Percentiles rank a stretch among this genome's conserved stretches.
Conservation (phyloP, 2,888 invertebrate genomes). For the Neria commutata region DNA sequence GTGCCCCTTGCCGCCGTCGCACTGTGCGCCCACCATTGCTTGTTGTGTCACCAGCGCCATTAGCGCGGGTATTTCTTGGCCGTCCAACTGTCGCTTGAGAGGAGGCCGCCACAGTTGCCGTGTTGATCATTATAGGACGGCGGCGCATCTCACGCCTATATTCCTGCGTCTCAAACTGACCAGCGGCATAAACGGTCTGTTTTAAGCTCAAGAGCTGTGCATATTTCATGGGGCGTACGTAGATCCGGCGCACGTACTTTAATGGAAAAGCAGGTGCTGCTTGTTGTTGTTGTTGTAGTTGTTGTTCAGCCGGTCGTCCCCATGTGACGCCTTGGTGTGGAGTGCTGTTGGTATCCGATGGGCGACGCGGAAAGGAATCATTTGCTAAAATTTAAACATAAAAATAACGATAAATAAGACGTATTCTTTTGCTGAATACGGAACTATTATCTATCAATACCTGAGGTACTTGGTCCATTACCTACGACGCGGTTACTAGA, state of each 20-base stretch:
- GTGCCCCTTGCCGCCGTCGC: slow-evolving; percentile 39
- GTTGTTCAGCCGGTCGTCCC: slow-evolving; percentile 36
- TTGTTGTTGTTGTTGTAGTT: slow-evolving; percentile 25
- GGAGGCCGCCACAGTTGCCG: slow-evolving; percentile 62
- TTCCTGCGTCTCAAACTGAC: slow-evolving; percentile 67
- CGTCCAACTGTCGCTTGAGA: slow-evolving; percentile 47
- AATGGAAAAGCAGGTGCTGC: slow-evolving; percentile 49
- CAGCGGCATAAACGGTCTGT: slow-evolving; percentile 57
- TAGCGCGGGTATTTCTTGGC: slow-evolving; percentile 48
- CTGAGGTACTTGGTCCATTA: slow-evolving; percentile 31
- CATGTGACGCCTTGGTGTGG: slow-evolving; percentile 34
- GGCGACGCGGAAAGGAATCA: slow-evolving; percentile 26
- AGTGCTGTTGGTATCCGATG: slow-evolving; percentile 26
- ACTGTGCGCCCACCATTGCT: slow-evolving; percentile 33
- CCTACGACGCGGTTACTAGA: slow-evolving; percentile 47
- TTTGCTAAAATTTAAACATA: background rate
- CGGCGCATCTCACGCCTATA: slow-evolving; percentile 80
- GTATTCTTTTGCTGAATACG: background rate
- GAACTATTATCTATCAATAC: slow-evolving; percentile 20
- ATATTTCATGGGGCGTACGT: slow-evolving; percentile 67
- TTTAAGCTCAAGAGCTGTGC: slow-evolving; percentile 62
- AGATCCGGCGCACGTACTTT: slow-evolving; percentile 69
- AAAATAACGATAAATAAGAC: background rate
- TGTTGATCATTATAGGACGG: slow-evolving; percentile 74
- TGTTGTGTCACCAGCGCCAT: slow-evolving; percentile 33